A percentile compares a stretch with the other conserved stretches of the same genome.
Conservation (phyloP, 2,113 vertebrate species). For the Erythrocebus patas region DNA sequence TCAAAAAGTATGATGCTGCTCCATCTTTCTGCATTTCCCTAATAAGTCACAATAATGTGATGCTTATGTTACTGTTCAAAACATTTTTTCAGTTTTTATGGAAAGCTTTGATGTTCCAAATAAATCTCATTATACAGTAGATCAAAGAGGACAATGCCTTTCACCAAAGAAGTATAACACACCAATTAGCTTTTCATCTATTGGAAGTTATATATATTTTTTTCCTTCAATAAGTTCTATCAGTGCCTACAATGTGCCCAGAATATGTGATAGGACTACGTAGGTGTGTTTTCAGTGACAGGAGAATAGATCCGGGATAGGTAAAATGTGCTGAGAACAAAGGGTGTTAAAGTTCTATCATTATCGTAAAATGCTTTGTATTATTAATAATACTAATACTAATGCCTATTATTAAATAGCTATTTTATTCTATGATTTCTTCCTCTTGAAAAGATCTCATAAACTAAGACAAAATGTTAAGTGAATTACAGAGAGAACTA, state of each 20-base stretch:
- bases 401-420: slow-evolving; percentile 49
- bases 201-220: not conserved
- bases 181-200: slow-evolving; percentile 72
- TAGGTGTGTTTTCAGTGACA: slow-evolving; percentile 46
- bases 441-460: slow-evolving; percentile 8
- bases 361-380: slow-evolving; percentile 41
- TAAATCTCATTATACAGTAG: slow-evolving; percentile 78
- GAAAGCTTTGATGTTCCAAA: slow-evolving; percentile 82
- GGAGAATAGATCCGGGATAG: not conserved
- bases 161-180: slow-evolving; percentile 73
- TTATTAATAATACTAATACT: slow-evolving; percentile 46
- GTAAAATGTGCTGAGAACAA: slow-evolving; percentile 18
- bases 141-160: slow-evolving; percentile 80
- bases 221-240: not conserved
- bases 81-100: slow-evolving; percentile 75
- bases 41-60: slow-evolving; percentile 64
- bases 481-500: not conserved
- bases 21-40: slow-evolving; percentile 14
- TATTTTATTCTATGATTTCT: slow-evolving; percentile 33
- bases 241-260: not conserved
- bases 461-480: slow-evolving; percentile 36
- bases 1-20: slow-evolving; percentile 60
- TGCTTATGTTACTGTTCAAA: slow-evolving; percentile 65
- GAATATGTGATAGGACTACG: slow-evolving; percentile 29
- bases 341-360: slow-evolving; percentile 31